Evolutionary conservation across 2,113 vertebrate species (phyloP).

Genomic region (Centropristis striata): DNA sequence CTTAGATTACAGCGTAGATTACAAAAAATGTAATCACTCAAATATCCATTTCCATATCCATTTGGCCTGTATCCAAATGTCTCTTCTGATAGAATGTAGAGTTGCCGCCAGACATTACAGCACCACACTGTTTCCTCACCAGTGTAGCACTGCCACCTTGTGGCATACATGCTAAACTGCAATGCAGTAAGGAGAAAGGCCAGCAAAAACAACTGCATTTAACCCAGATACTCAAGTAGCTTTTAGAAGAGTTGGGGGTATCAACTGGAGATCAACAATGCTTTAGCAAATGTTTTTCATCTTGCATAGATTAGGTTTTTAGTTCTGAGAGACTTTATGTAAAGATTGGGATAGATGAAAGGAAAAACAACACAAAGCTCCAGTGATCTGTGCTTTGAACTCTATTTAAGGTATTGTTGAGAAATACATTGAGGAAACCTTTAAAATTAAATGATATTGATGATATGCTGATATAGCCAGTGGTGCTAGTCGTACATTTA

Average conservation of each 20-base stretch:
- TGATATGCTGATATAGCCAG: too few species aligned
- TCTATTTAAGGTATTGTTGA: background rate
- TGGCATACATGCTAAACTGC: constrained; percentile 25
- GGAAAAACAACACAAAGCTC: too few species aligned
- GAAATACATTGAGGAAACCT: too few species aligned
- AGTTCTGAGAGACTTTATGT: background rate
- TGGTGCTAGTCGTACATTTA: too few species aligned
- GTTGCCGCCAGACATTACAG: constrained; percentile 1
- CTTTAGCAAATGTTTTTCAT: background rate
- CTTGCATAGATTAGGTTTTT: too few species aligned
- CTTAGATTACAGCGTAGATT: background rate
- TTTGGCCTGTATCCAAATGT: background rate
- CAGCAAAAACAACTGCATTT: background rate
- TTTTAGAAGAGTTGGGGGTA: background rate
- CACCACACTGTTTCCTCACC: background rate
- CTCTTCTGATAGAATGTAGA: background rate
- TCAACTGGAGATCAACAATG: background rate
- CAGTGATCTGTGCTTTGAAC: background rate
- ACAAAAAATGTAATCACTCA: background rate
- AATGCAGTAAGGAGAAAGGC: constrained; percentile 13
- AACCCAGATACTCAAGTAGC: background rate
- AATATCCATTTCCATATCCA: background rate
- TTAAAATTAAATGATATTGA: too few species aligned
- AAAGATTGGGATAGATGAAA: background rate
- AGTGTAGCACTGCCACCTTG: constrained; percentile 49